Conservation (phyloP, 1,140 invertebrate species). For the Zaprionus africanus region DNA sequence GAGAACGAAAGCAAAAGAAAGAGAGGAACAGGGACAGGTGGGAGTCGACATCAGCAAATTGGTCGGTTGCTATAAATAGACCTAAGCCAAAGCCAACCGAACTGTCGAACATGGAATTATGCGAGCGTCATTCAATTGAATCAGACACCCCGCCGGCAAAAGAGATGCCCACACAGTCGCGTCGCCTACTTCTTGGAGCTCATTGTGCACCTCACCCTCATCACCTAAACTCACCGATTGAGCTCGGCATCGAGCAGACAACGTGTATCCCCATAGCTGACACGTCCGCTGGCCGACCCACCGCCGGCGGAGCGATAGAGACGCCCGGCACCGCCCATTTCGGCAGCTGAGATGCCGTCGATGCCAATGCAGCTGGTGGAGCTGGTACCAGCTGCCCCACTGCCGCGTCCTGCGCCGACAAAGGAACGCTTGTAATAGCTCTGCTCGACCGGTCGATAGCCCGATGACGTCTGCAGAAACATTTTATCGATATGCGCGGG, state of each 20-base stretch:
- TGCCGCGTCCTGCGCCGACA: slow-evolving; percentile 59
- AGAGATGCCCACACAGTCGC: neutral
- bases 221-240: slow-evolving; percentile 66
- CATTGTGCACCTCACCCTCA: neutral
- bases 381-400: slow-evolving; percentile 22
- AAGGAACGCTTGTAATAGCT: slow-evolving; percentile 83
- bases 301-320: slow-evolving; percentile 61
- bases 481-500: slow-evolving; percentile 84
- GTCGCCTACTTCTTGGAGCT: no score
- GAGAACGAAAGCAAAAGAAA: neutral
- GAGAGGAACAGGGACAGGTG: neutral
- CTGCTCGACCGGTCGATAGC: slow-evolving; percentile 84
- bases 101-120: slow-evolving; percentile 26
- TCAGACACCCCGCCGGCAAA: slow-evolving; percentile 26
- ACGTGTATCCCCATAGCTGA: slow-evolving; percentile 75
- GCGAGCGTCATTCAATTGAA: slow-evolving; percentile 34
- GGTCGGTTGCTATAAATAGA: slow-evolving; percentile 43
- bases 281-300: slow-evolving; percentile 52
- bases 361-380: slow-evolving; percentile 46
- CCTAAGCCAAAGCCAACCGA: slow-evolving; percentile 17
- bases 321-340: slow-evolving; percentile 65
- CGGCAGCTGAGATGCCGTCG: slow-evolving; percentile 66
- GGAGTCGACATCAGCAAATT: slow-evolving; percentile 4
- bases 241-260: slow-evolving; percentile 75
- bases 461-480: slow-evolving; percentile 84